Base-by-base conservation (phyloP, 2,113 vertebrate genomes). In the Chamaea fasciata region DNA sequence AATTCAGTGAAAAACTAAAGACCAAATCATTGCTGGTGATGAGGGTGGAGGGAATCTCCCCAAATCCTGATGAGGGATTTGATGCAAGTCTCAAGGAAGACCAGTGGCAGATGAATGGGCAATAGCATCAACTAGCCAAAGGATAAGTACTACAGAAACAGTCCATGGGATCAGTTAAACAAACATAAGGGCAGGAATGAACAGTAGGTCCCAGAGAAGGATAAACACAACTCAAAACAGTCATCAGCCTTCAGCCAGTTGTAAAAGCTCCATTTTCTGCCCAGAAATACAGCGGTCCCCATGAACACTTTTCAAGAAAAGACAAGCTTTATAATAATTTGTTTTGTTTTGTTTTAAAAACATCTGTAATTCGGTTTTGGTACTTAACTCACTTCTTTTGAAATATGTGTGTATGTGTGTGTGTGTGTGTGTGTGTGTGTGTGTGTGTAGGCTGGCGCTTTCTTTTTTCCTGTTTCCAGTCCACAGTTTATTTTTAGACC, bases 11-110 rank as follows among this genome's bases (percentile, higher is more conserved):
- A 56, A 60, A 74, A 50, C 11, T 17, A 1, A 33, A 52, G 55
- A 27, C 1, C 2, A 49, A 50, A 31, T 31, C 5, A 26, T 15
- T 60, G 30, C 8, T 0, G 1, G 1, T 6, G n/a, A 33, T 30
- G 16, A 37, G 1, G 4, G 8, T 57, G 27, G 8, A 4, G 3
- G 2, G 1, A 55, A 35, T 42, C 5, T 78, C 20, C 27, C 60
- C 14, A 42, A 35, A 37, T 69, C 23, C 33, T 42, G 15, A 11
- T 47, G 27, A 65, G 7, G 13, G n/a, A 69, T 47, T 21, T 10
- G 6, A 6, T 44, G 11, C 13, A 79, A 53, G 27, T 53, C n/a
- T 82, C 46, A 57, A 41, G 46, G 21, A 76, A 81, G 30, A 73
- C 27, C 37, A 52, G 7, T 6, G 13, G 4, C 18, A 80, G 19